Base-by-base conservation (phyloP, 1,140 invertebrate genomes). In the Agrypnia vestita region DNA sequence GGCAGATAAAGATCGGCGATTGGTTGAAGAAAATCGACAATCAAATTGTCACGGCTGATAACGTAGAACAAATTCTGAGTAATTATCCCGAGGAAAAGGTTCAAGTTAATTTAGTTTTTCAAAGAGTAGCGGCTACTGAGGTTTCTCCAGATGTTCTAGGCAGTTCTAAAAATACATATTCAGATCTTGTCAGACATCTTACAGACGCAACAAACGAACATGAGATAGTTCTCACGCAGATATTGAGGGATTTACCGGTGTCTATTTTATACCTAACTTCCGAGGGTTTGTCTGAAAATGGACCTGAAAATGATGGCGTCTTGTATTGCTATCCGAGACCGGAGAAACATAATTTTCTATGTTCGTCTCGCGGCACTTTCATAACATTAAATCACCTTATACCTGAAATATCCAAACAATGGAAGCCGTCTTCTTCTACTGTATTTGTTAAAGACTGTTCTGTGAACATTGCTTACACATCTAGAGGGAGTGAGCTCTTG, bases 331-430 rank as follows among this genome's bases (percentile, higher is more conserved):
- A 91, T 87, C 93, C 93, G 4, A 88, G 89, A 81, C 91, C 91
- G 0, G 90, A 91, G 56, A 90, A 87, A 84, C 92, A 92, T 84
- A 92, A 91, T 79, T 86, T 88, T 80, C 85, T 94, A n/a, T 92
- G 90, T 74, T 88, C 88, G 35, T 90, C 90, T 9, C 90, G 92
- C 85, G 93, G 93, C 47, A 91, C 93, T 51, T 94, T 93, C 86
- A 89, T 94, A 25, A 94, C 93, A 4, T 86, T 94, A 12, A 92
- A 92, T 86, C 93, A 94, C 85, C 89, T 94, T 84, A 86, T 93
- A 35, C 90, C 92, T 17, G 92, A 93, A 82, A 90, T 92, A 59
- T 87, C 91, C 76, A 91, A 90, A 15, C 88, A 86, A 17, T 89
- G 89, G 82, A 87, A 89, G 83, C 92, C 93, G 13, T 80, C 86